Percentiles rank a stretch among this genome's conserved stretches.
These are phyloP conservation scores for Buphagus erythrorhynchus DNA, from an alignment of 2,797 vertebrate species.

Conservation along the genomic window DNA sequence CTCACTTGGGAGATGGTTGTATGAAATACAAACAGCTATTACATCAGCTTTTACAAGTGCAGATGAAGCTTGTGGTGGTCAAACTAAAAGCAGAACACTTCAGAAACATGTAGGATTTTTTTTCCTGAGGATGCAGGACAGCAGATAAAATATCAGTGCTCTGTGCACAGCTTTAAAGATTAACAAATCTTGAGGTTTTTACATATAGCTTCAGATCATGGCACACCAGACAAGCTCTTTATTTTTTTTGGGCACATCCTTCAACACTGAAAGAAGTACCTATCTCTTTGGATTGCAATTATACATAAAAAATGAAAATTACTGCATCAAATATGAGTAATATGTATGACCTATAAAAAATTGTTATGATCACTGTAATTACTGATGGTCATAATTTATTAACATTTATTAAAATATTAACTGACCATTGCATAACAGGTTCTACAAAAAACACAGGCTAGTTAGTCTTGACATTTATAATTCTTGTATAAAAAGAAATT, in stretches of 20 bases:
- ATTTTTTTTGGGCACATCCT: not conserved
- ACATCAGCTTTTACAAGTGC: conserved; percentile 47
- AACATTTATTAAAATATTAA: conserved; percentile 46
- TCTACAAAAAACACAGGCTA: conserved; percentile 13
- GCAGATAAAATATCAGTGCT: conserved; percentile 15
- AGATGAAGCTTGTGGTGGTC: conserved; percentile 46
- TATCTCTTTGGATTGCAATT: not conserved
- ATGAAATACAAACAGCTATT: conserved; percentile 49
- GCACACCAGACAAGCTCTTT: not conserved
- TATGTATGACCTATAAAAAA: not conserved
- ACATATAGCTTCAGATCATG: not conserved
- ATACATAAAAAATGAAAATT: not conserved
- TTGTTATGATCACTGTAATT: conserved; percentile 34
- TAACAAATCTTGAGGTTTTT: conserved; percentile 3
- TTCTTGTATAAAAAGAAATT: not conserved
- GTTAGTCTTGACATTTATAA: not conserved
- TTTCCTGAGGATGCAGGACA: not conserved
- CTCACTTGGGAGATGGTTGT: not conserved
- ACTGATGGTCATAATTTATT: not conserved
- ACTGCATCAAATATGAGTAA: not conserved
- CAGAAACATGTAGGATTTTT: conserved; percentile 10
- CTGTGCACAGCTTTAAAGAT: conserved; percentile 35
- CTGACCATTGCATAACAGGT: not conserved
- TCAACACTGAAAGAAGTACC: not conserved
- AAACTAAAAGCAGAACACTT: conserved; percentile 33